A percentile compares a stretch with the other conserved stretches of the same genome.
Evolutionary conservation across 92 coral and sea anemone genomes (phyloP).

Genomic region (Nematostella vectensis): DNA sequence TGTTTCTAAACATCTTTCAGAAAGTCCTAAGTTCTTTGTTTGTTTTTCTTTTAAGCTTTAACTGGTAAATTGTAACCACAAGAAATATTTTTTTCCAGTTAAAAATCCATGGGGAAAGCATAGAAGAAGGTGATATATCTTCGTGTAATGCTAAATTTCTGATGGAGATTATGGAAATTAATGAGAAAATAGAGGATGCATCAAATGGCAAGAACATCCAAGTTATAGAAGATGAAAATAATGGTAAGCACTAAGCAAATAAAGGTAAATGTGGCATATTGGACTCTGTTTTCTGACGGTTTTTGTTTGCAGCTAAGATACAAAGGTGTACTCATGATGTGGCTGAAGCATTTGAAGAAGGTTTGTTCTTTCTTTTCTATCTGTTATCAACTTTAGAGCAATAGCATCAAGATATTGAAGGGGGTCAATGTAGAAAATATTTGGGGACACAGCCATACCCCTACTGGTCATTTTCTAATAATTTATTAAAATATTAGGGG

Average conservation of each 20-base stretch:
- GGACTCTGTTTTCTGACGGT: neutral
- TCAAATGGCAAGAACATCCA: conserved; percentile 23
- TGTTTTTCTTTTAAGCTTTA: neutral
- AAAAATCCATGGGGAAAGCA: conserved; percentile 47
- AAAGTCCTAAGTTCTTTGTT: neutral
- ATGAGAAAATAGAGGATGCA: conserved; percentile 63
- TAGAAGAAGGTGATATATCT: conserved; percentile 51
- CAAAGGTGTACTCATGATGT: conserved; percentile 39
- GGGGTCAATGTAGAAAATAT: no score
- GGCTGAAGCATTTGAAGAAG: conserved; percentile 58
- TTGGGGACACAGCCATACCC: no score
- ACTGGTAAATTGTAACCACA: neutral
- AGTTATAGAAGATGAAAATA: conserved; percentile 39
- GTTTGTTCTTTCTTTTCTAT: conserved; percentile 29
- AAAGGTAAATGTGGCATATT: neutral
- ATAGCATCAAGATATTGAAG: no score
- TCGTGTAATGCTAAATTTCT: conserved; percentile 54
- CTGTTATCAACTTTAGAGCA: no score
- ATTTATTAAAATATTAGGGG: no score
- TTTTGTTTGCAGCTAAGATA: conserved; percentile 32
- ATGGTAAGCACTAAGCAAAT: conserved; percentile 22
- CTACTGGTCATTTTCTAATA: no score
- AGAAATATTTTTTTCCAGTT: conserved; percentile 44
- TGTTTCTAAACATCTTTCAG: no score
- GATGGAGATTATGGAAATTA: conserved; percentile 68